phyloP scores from a whole-genome alignment of 2,113 vertebrate species.

The Madoqua kirkii region DNA sequence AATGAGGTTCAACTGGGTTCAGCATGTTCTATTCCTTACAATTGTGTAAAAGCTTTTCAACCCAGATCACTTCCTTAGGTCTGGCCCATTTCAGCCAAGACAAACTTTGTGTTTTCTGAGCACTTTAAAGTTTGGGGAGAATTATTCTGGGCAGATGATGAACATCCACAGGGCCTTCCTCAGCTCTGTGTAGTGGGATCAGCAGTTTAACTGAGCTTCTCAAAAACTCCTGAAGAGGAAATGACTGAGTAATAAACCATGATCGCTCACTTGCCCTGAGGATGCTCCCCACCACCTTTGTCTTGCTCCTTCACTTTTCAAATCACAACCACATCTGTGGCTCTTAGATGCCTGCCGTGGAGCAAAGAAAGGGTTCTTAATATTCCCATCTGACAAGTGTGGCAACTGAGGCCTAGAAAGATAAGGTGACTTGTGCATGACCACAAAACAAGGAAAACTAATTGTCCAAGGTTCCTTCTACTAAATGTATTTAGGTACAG shows the following conservation, averaged over 20 bases:
- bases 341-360: neutral
- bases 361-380: neutral
- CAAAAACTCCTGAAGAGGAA: neutral
- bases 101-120: conserved; percentile 34
- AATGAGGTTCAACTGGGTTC: conserved; percentile 52
- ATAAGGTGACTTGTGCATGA: neutral
- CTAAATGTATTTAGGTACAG: neutral
- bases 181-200: neutral
- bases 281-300: neutral
- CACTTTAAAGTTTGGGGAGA: neutral
- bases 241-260: neutral
- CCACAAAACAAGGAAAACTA: neutral
- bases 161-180: neutral
- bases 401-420: neutral
- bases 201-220: neutral
- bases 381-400: neutral
- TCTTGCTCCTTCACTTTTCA: neutral
- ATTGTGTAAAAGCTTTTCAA: conserved; percentile 17
- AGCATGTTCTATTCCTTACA: conserved; percentile 19
- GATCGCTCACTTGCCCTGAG: neutral
- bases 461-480: neutral
- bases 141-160: neutral
- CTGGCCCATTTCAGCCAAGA: conserved; percentile 44
- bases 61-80: conserved; percentile 44
- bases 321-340: neutral